Percentiles rank a stretch among this genome's conserved stretches.
phyloP scores from a whole-genome alignment of 2,797 vertebrate genomes.

The Bryconaethiops microstoma region DNA sequence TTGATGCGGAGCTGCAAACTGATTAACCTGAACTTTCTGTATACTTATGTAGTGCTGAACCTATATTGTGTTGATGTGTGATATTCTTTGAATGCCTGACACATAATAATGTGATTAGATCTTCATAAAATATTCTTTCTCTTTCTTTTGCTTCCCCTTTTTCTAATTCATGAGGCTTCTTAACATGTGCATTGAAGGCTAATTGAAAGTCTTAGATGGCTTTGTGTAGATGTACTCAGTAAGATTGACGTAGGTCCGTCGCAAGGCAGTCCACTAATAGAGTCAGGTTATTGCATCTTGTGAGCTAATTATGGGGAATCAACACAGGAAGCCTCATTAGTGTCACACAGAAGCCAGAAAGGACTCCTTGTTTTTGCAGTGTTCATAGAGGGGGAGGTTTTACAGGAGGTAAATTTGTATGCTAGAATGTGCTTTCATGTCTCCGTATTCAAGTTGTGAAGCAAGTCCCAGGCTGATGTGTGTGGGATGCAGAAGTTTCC shows the following conservation, averaged over 20 bases:
- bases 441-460: conserved; percentile 11
- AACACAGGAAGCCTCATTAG: conserved; percentile 39
- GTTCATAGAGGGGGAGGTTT: conserved; percentile 25
- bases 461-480: conserved; percentile 12
- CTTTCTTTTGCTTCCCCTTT: neutral
- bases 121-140: neutral
- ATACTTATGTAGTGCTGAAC: neutral
- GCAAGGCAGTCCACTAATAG: conserved; percentile 14
- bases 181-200: conserved; percentile 13
- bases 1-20: conserved; percentile 23
- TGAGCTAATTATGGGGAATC: conserved; percentile 47
- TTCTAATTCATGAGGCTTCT: conserved; percentile 5
- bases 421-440: conserved; percentile 8
- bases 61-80: neutral
- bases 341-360: conserved; percentile 26
- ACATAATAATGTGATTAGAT: neutral
- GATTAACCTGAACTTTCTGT: conserved; percentile 31
- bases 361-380: conserved; percentile 11
- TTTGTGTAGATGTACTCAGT: neutral
- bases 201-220: conserved; percentile 21
- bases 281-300: conserved; percentile 33
- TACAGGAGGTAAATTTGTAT: conserved; percentile 31
- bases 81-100: neutral
- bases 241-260: conserved; percentile 14
- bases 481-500: conserved; percentile 9